Evolutionary conservation across 2,113 vertebrate species (phyloP).

Genomic region (Callorhinus ursinus): DNA sequence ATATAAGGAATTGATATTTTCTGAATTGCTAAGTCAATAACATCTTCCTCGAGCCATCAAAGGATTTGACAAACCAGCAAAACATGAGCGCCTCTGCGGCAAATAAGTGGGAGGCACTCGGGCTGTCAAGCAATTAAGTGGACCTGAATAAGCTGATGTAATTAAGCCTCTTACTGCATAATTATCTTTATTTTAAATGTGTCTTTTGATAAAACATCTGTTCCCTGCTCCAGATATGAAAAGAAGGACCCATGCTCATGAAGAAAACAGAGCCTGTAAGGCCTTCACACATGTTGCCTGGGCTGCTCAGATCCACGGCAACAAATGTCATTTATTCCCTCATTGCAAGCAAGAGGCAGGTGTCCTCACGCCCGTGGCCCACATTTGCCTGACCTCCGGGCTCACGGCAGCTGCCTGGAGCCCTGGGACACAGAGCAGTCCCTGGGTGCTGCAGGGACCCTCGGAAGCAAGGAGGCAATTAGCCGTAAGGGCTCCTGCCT

Average conservation of each 20-base stretch:
- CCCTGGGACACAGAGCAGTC: constrained; percentile 71
- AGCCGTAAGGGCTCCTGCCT: background rate
- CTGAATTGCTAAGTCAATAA: constrained; percentile 77
- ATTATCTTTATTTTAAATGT: constrained; percentile 91
- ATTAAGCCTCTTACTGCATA: constrained; percentile 90
- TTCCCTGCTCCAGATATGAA: constrained; percentile 88
- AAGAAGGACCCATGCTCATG: constrained; percentile 81
- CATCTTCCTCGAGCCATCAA: constrained; percentile 78
- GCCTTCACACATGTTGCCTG: constrained; percentile 76
- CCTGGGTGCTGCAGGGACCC: constrained; percentile 67
- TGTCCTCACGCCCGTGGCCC: constrained; percentile 72
- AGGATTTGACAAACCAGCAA: constrained; percentile 81
- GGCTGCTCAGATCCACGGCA: constrained; percentile 80
- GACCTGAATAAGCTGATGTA: constrained; percentile 90
- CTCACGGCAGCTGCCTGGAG: constrained; percentile 82
- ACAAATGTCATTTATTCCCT: constrained; percentile 85
- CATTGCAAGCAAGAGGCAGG: constrained; percentile 85
- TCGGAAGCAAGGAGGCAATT: background rate
- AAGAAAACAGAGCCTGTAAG: constrained; percentile 81
- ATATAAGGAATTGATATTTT: constrained; percentile 81
- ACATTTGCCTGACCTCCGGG: constrained; percentile 73
- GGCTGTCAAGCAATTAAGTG: constrained; percentile 89
- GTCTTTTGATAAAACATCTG: constrained; percentile 92
- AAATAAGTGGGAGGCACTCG: constrained; percentile 84
- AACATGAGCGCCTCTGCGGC: constrained; percentile 75